Evolutionary conservation across 2,113 vertebrate species (phyloP).

Genomic region (Erinaceus europaeus): DNA sequence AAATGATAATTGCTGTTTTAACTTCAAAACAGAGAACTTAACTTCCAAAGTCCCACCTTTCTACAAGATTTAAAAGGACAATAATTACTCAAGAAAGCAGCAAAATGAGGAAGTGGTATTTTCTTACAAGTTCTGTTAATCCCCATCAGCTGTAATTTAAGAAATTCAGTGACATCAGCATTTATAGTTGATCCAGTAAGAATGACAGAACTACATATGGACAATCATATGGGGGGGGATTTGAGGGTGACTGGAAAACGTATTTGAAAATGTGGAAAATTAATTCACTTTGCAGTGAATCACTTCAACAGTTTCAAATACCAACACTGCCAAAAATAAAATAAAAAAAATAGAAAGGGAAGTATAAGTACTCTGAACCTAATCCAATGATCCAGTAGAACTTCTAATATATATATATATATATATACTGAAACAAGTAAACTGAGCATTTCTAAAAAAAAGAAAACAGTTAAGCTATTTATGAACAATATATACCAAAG

Average conservation of each 20-base stretch:
- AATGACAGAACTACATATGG: conserved; percentile 47
- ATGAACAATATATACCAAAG: not conserved
- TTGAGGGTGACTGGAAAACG: not conserved
- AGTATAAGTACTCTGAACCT: conserved; percentile 5
- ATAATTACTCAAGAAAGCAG: conserved; percentile 58
- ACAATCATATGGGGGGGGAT: conserved; percentile 35
- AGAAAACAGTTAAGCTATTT: not conserved
- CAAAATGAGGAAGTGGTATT: conserved; percentile 68
- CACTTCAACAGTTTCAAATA: conserved; percentile 43
- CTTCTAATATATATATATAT: too few relatives aligned
- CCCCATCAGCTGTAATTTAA: conserved; percentile 73
- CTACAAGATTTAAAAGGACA: conserved; percentile 35
- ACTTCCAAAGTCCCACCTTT: conserved; percentile 31
- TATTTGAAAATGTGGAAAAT: conserved; percentile 43
- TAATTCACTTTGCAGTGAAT: conserved; percentile 46
- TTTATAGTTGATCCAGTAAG: conserved; percentile 42
- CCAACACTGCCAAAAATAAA: conserved; percentile 56
- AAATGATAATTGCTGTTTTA: conserved; percentile 49
- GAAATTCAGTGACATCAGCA: conserved; percentile 70
- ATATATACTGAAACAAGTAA: not conserved
- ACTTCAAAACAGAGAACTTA: conserved; percentile 49
- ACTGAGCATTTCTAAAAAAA: conserved; percentile 10
- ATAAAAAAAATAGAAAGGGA: conserved; percentile 50
- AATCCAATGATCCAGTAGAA: conserved; percentile 2
- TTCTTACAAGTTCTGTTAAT: conserved; percentile 71